phyloP scores from a whole-genome alignment of 1,140 invertebrate species.

The Leguminivora glycinivorella region DNA sequence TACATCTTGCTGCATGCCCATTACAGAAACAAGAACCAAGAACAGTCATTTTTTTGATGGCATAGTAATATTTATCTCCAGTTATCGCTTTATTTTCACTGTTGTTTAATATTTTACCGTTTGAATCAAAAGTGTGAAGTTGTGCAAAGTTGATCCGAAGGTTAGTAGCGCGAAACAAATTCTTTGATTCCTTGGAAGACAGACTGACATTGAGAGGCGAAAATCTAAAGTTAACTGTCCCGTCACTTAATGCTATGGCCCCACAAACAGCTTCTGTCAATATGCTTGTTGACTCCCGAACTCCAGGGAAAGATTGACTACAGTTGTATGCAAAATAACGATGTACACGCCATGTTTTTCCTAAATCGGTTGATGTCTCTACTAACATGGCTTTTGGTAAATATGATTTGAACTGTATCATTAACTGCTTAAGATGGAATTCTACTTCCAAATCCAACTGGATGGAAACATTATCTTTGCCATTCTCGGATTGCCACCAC shows the following conservation, averaged over 20 bases:
- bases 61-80: slow-evolving; percentile 98
- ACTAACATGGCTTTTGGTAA: slow-evolving; percentile 97
- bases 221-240: slow-evolving; percentile 96
- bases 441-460: slow-evolving; percentile 96
- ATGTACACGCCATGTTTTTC: slow-evolving; percentile 95
- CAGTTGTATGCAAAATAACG: slow-evolving; percentile 97
- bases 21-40: slow-evolving; percentile 99
- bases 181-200: slow-evolving; percentile 94
- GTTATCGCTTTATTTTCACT: slow-evolving; percentile 89
- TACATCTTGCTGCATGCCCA: slow-evolving; percentile 96
- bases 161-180: slow-evolving; percentile 96
- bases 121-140: slow-evolving; percentile 93
- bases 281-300: slow-evolving; percentile 83
- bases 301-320: slow-evolving; percentile 88
- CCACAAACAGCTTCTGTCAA: slow-evolving; percentile 93
- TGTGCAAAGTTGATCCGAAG: slow-evolving; percentile 95
- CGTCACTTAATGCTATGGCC: slow-evolving; percentile 92
- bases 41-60: slow-evolving; percentile 97
- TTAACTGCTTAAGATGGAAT: slow-evolving; percentile 98
- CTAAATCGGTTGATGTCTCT: slow-evolving; percentile 96
- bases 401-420: slow-evolving; percentile 97
- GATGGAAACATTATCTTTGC: slow-evolving; percentile 93
- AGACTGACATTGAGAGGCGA: slow-evolving; percentile 95
- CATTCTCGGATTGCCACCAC: slow-evolving; percentile 99
- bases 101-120: slow-evolving; percentile 91